A percentile compares a stretch with the other conserved stretches of the same genome.
These are phyloP conservation scores for Sericinus montela DNA, from an alignment of 2,888 invertebrate species.

Conservation along the genomic window DNA sequence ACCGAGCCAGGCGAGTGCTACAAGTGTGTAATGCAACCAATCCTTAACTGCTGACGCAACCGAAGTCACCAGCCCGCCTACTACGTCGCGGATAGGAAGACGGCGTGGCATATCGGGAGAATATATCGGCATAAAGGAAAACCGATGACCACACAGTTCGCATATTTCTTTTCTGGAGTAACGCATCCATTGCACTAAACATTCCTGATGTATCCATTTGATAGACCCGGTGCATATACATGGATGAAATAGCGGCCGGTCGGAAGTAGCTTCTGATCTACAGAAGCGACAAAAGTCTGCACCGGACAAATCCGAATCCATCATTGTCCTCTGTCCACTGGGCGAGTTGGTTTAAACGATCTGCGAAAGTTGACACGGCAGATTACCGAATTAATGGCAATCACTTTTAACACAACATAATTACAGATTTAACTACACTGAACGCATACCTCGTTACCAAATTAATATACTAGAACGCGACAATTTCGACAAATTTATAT, in stretches of 20 bases:
- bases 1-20: slow-evolving; percentile 98
- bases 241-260: slow-evolving; percentile 97
- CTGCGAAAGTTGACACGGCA: slow-evolving; percentile 49
- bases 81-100: slow-evolving; percentile 94
- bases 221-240: slow-evolving; percentile 99
- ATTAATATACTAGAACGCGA: slow-evolving; percentile 34
- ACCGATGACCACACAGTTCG: slow-evolving; percentile 97
- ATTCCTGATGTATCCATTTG: slow-evolving; percentile 99
- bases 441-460: slow-evolving; percentile 38
- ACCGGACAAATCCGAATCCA: slow-evolving; percentile 76
- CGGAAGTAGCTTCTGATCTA: slow-evolving; percentile 94
- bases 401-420: neutral
- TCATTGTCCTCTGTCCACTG: slow-evolving; percentile 70
- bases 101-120: slow-evolving; percentile 99
- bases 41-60: slow-evolving; percentile 95
- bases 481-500: slow-evolving; percentile 43
- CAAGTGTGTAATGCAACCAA: slow-evolving; percentile 98
- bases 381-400: slow-evolving; percentile 17
- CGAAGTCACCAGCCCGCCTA: slow-evolving; percentile 93
- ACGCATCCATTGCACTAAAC: slow-evolving; percentile 99
- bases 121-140: slow-evolving; percentile 99
- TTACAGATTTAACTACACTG: neutral
- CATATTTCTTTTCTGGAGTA: slow-evolving; percentile 99
- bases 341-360: slow-evolving; percentile 53
- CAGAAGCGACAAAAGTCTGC: slow-evolving; percentile 99